Evolutionary conservation across 2,113 vertebrate genomes (phyloP), one percentile per base, ranked within the genome.

Genomic region (western clawed frog (Xenopus tropicalis)): DNA sequence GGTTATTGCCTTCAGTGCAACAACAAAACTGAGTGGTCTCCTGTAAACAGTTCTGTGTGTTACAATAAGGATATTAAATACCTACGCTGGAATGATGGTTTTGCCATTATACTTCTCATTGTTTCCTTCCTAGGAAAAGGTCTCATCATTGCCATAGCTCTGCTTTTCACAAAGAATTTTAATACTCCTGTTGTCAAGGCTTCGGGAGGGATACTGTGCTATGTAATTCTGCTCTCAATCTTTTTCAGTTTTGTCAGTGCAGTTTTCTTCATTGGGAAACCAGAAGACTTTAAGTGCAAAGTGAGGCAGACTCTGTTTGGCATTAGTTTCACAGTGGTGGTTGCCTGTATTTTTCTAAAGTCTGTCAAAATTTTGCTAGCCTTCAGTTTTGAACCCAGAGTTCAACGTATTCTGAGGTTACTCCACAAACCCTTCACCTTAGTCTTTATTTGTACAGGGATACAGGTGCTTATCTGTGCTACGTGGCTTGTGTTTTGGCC

Each of bases 291-390:
- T 43, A 90, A 85, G 13, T 95, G 94, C 73, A 93, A 90, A 83
- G 82, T 87, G 10, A 89, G 92, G 17, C 94, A 97, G 82, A 86
- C 86, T 3, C 66, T 96, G 14, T 96, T 94, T 44, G 93, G 93
- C 0, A 79, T 95, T 63, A 97, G 93, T 80, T 97, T 96, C 72
- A 83, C 93, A 0, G 82, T 94, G 58, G 96, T 93, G 56, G 82
- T 96, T 78, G 93, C 93, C 20, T 94, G 94, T 79, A 94, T 96
- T 83, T 84, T 98, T 82, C 89, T 92, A 17, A 98, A 97, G 82
- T 93, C 93, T 3, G 81, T 96, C 46, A 93, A 95, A 86, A 96
- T 98, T 82, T 81, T 95, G 59, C 79, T 96, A 46, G 95, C 93
- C 14, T 98, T 97, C 81, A 92, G 92, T 71, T 91, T 95, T 54